Conservation (phyloP, 1,140 invertebrate species). For the Daktulosphaira vitifoliae region DNA sequence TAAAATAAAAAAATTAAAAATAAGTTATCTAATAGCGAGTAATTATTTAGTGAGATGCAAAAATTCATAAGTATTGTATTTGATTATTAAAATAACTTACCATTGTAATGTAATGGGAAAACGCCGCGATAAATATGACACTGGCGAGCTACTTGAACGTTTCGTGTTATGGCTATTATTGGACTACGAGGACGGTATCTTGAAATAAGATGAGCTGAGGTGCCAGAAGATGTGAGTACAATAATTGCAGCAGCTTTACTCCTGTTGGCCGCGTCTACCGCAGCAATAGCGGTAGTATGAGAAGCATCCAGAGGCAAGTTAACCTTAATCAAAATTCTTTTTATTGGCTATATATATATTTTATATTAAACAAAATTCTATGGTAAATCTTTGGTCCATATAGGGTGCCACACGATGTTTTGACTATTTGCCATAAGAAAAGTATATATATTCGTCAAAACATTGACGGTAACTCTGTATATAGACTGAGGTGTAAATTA, state of each 20-base stretch:
- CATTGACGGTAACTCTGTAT: too few species aligned
- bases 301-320: constrained; percentile 73
- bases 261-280: constrained; percentile 90
- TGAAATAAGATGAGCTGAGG: constrained; percentile 81
- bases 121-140: constrained; percentile 89
- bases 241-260: constrained; percentile 88
- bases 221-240: constrained; percentile 90
- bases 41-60: background rate
- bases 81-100: too few species aligned
- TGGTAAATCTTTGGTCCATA: too few species aligned
- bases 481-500: too few species aligned
- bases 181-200: constrained; percentile 94
- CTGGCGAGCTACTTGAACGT: constrained; percentile 80
- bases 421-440: too few species aligned
- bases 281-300: constrained; percentile 89
- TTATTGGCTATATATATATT: too few species aligned
- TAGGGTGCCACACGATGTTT: too few species aligned
- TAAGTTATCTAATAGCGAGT: too few species aligned
- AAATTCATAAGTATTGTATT: too few species aligned
- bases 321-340: constrained; percentile 49
- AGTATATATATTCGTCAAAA: too few species aligned
- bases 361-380: too few species aligned
- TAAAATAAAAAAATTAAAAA: constrained; percentile 44
- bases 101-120: constrained; percentile 80
- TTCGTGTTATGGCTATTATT: constrained; percentile 90